Base-by-base conservation (phyloP, 2,888 invertebrate species). In the Agrotis segetum region DNA sequence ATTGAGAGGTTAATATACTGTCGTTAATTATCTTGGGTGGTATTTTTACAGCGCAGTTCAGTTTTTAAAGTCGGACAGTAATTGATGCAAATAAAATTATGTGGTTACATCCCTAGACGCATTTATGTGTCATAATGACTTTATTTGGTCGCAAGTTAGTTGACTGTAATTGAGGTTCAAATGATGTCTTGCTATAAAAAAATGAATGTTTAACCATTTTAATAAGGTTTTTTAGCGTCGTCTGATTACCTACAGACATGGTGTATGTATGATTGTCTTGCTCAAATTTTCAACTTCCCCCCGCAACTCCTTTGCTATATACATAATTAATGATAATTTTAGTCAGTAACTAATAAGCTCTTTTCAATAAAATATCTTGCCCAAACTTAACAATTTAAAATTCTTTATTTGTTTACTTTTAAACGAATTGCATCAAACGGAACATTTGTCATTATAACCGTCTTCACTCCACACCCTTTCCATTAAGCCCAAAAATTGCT, bases 11-110 rank as follows among this genome's bases (percentile, higher is more conserved):
- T 77, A 67, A 69, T 66, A 71, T 66, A 50, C 71, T 56, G 58
- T n/a, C 56, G 55, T 47, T 70, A 49, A 71, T 60, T 56, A 64
- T 40, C 82, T 77, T 81, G 82, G 67, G 67, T 79, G 78, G 78
- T 16, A 66, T 77, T 63, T 65, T 59, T 66, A 59, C 21, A 40
- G 3, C 21, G 9, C 44, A 53, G 52, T 34, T 14, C 58, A 49
- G 7, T 47, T 17, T 40, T 19, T 34, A 24, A 47, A 47, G 46
- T 44, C 3, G 1, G 34, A 14, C 3, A 46, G 6, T 14, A n/a
- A 46, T 11, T 49, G 3, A 17, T 2, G 11, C 7, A 11, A 44
- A 40, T 44, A 34, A 67, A 29, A 49, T 49, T 0, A n/a, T 55
- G 1, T n/a, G 13, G 49, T 61, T 55, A 55, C 77, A 74, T 77